A percentile compares a stretch with the other conserved stretches of the same genome.
Conservation (phyloP, 2,797 vertebrate species). For the Enteromius afrohamiltoni region DNA sequence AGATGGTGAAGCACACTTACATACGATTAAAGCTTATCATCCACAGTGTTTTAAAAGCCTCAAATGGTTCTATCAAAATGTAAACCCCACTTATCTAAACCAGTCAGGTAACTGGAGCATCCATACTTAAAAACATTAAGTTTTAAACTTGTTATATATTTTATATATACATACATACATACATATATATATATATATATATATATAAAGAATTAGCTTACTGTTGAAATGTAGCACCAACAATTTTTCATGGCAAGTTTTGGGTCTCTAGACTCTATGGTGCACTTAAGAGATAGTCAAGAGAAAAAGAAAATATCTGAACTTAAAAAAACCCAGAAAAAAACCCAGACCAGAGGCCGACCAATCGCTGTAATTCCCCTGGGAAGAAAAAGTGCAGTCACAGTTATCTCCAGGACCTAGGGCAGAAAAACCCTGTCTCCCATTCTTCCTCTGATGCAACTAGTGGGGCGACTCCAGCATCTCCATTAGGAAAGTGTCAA, state of each 20-base stretch:
- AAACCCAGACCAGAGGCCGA: slow-evolving; percentile 80
- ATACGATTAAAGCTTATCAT: slow-evolving; percentile 68
- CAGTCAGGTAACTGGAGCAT: slow-evolving; percentile 66
- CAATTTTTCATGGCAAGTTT: slow-evolving; percentile 78
- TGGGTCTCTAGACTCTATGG: slow-evolving; percentile 80
- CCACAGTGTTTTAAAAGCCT: slow-evolving; percentile 72
- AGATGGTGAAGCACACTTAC: slow-evolving; percentile 65
- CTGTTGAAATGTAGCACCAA: slow-evolving; percentile 81
- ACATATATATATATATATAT: background rate
- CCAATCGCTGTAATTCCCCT: slow-evolving; percentile 79
- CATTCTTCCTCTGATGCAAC: slow-evolving; percentile 66
- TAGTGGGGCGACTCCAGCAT: slow-evolving; percentile 97
- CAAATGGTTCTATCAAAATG: slow-evolving; percentile 77
- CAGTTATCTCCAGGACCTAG: slow-evolving; percentile 77
- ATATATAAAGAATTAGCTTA: slow-evolving; percentile 67
- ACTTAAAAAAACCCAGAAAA: slow-evolving; percentile 22
- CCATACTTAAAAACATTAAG: slow-evolving; percentile 71
- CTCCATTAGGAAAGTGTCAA: slow-evolving; percentile 99
- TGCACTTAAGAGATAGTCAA: slow-evolving; percentile 66
- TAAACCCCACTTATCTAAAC: slow-evolving; percentile 78
- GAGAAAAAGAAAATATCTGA: slow-evolving; percentile 5
- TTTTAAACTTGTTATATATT: slow-evolving; percentile 58
- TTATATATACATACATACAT: background rate
- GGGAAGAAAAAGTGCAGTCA: slow-evolving; percentile 85
- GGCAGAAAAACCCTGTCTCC: slow-evolving; percentile 72